A percentile compares a stretch with the other conserved stretches of the same genome.
These are phyloP conservation scores for Boulengeromyrus knoepffleri DNA, from an alignment of 2,113 vertebrate genomes.

Conservation along the genomic window DNA sequence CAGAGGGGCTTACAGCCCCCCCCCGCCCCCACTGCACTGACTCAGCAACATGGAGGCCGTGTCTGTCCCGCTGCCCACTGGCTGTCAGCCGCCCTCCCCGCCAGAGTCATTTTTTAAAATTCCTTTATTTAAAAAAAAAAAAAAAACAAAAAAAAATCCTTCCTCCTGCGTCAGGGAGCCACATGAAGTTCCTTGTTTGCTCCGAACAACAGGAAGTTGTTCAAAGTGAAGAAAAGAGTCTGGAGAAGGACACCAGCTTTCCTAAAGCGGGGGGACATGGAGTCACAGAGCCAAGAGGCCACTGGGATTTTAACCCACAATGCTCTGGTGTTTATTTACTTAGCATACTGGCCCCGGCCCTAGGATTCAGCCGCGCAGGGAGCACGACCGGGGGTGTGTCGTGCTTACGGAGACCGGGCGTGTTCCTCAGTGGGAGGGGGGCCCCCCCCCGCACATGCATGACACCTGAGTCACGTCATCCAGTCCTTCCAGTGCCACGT, in stretches of 20 bases:
- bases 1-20: not conserved
- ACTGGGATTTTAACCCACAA: not conserved
- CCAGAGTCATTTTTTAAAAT: not conserved
- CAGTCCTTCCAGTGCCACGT: not conserved
- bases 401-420: not conserved
- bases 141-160: not conserved
- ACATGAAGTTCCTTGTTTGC: not conserved
- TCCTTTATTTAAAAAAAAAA: not conserved
- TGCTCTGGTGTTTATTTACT: not conserved
- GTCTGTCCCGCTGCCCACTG: not conserved
- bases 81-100: not conserved
- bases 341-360: not conserved
- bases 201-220: constrained; percentile 1
- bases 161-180: not conserved
- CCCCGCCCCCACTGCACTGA: not conserved
- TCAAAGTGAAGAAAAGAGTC: constrained; percentile 7
- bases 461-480: not conserved
- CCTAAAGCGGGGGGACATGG: not conserved
- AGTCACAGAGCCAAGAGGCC: not conserved
- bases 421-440: not conserved
- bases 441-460: not conserved
- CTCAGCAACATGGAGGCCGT: not conserved
- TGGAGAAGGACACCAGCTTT: not conserved
- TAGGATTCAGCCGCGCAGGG: not conserved
- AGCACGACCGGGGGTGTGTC: not conserved